Evolutionary conservation across 2,113 vertebrate genomes (phyloP).

Genomic region (Rhynchopsitta pachyrhyncha): DNA sequence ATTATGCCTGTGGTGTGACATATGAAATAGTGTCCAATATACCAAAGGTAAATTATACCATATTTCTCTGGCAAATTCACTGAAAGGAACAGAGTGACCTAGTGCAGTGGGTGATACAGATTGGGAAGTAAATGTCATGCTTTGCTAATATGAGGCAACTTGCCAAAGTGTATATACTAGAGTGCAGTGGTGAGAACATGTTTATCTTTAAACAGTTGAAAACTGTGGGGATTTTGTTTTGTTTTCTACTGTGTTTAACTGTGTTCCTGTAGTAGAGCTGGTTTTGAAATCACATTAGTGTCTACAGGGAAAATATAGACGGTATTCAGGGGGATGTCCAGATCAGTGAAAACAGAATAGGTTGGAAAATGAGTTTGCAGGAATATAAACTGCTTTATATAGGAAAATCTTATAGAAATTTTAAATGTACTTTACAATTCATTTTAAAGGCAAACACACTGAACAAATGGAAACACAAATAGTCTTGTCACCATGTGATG

Average conservation of each 20-base stretch:
- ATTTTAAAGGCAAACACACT: background rate
- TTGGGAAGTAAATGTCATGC: background rate
- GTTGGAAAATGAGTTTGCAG: background rate
- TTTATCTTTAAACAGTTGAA: background rate
- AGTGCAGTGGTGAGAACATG: background rate
- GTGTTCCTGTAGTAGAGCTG: background rate
- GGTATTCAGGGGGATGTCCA: background rate
- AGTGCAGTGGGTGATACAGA: background rate
- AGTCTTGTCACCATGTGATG: background rate
- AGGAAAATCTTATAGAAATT: background rate
- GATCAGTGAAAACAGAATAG: background rate
- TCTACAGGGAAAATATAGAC: background rate
- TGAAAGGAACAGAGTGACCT: background rate
- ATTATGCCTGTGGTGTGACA: slow-evolving; percentile 90
- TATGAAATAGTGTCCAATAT: slow-evolving; percentile 99
- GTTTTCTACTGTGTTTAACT: background rate
- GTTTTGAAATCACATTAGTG: background rate
- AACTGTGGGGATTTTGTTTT: background rate
- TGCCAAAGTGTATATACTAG: background rate
- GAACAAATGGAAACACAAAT: background rate
- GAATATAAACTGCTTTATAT: background rate
- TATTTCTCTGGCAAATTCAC: background rate
- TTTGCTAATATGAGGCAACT: background rate
- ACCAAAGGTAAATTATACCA: slow-evolving; percentile 86
- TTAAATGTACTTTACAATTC: background rate